Evolutionary conservation across 2,888 invertebrate species (phyloP), one percentile per base, ranked within the genome.

Genomic region (Andrena praecox): DNA sequence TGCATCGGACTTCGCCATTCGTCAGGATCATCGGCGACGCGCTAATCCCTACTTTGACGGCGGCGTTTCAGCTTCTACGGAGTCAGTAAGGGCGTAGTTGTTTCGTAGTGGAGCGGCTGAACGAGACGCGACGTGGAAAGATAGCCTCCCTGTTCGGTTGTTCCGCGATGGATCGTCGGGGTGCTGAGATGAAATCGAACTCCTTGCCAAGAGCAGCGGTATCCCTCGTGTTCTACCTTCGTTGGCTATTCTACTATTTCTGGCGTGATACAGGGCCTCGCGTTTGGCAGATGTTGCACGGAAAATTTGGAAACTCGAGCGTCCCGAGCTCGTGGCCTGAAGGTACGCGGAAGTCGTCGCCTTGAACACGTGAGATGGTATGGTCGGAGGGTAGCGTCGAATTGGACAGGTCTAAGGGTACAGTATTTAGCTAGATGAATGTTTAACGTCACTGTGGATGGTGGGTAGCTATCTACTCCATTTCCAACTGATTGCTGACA

Each of bases 161-260:
- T 4, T 42, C 12, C 42, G 42, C 42, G 42, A 42, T 12, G 4
- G 12, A 24, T 27, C 24, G 27, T 56, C 54, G 2, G 10, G 10
- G 4, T 10, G 42, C 12, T 42, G 8, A 10, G 24, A 10, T 27
- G 10, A 12, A 20, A 4, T 56, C 67, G 62, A 56, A 63, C 35
- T 68, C 68, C 60, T 42, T 80, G 80, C 80, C 80, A 80, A 80
- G 71, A 63, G n/a, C 20, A 29, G 42, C 20, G 54, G 8, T n/a
- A 27, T 16, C 42, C 42, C 42, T 42, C 42, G 42, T 3, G 12
- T 35, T 42, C 76, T 70, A 56, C 67, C 68, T 42, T 35, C 60
- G 24, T n/a, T 27, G 24, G 60, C 64, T 20, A 67, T 80, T 79
- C 72, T 79, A 79, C 80, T 80, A 80, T 80, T 80, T 79, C 72